A percentile compares a stretch with the other conserved stretches of the same genome.
Evolutionary conservation across 35 echinoderm and acorn worm genomes (phyloP).

Genomic region (Ptychodera flava): DNA sequence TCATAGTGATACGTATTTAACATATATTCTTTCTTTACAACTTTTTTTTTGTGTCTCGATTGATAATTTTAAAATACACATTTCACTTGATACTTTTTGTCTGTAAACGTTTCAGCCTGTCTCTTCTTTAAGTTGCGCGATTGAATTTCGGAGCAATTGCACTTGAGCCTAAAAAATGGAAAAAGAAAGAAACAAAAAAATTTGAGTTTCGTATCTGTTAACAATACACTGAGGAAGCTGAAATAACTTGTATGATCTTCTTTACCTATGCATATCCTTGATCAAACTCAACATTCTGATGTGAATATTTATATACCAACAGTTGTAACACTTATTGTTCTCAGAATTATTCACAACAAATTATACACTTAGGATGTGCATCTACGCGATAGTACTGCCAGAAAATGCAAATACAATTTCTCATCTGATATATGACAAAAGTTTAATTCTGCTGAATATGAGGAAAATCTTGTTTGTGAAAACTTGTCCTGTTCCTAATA

Average conservation of each 20-base stretch:
- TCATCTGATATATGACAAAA: no score
- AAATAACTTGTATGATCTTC: background rate
- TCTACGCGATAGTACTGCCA: no score
- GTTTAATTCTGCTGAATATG: no score
- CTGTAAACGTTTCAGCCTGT: slow-evolving; percentile 19
- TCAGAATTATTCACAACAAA: background rate
- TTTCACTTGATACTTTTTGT: background rate
- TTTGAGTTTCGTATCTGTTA: no score
- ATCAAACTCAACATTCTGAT: background rate
- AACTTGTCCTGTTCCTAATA: no score
- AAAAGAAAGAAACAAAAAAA: slow-evolving; percentile 16
- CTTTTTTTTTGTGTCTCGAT: slow-evolving; percentile 9
- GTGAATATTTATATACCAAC: background rate
- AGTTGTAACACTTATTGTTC: background rate
- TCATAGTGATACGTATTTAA: no score
- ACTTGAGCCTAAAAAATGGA: slow-evolving; percentile 78
- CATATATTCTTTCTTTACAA: slow-evolving; percentile 10
- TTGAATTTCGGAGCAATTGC: slow-evolving; percentile 69
- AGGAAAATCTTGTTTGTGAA: no score
- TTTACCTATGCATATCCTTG: background rate
- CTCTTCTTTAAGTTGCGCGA: slow-evolving; percentile 74
- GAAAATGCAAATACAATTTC: no score
- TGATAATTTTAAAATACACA: background rate
- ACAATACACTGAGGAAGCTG: no score
- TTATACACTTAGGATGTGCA: no score